phyloP scores from a whole-genome alignment of 1,140 invertebrate genomes.

The Tribolium madens region DNA sequence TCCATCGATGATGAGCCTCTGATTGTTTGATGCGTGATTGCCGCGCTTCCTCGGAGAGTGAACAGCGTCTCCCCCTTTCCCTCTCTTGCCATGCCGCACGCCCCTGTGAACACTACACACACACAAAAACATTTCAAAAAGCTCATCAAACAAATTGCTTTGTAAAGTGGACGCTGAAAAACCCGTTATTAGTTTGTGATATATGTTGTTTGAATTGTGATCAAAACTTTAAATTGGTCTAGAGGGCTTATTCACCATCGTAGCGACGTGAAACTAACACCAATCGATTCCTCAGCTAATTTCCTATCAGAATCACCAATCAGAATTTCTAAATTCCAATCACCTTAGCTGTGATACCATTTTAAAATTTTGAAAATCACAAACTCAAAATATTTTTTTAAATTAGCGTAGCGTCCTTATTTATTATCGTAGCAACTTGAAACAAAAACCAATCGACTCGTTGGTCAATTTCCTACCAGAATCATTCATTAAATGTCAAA shows the following conservation, averaged over 20 bases:
- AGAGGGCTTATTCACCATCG: not conserved
- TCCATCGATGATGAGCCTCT: slow-evolving; percentile 80
- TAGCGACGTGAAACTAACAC: not conserved
- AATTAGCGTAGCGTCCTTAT: not conserved
- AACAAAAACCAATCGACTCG: not conserved
- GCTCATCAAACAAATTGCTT: not conserved
- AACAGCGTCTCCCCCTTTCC: slow-evolving; percentile 73
- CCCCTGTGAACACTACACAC: slow-evolving; percentile 75
- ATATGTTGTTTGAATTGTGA: too few species aligned
- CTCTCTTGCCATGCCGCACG: slow-evolving; percentile 84
- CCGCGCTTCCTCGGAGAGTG: slow-evolving; percentile 75
- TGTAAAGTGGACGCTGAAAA: not conserved
- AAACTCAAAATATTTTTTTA: not conserved
- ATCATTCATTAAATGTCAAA: not conserved
- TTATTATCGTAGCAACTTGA: not conserved
- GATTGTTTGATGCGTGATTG: slow-evolving; percentile 74
- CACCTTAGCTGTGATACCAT: too few species aligned
- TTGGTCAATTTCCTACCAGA: not conserved
- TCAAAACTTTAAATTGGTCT: not conserved
- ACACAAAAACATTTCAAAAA: slow-evolving; percentile 19
- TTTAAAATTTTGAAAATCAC: too few species aligned
- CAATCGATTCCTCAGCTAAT: not conserved
- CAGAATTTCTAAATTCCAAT: too few species aligned
- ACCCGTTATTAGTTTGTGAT: too few species aligned
- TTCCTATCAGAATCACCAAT: not conserved